These are phyloP conservation scores for Heliopora coerulea DNA, from an alignment of 92 coral and sea anemone species.

Conservation along the genomic window DNA sequence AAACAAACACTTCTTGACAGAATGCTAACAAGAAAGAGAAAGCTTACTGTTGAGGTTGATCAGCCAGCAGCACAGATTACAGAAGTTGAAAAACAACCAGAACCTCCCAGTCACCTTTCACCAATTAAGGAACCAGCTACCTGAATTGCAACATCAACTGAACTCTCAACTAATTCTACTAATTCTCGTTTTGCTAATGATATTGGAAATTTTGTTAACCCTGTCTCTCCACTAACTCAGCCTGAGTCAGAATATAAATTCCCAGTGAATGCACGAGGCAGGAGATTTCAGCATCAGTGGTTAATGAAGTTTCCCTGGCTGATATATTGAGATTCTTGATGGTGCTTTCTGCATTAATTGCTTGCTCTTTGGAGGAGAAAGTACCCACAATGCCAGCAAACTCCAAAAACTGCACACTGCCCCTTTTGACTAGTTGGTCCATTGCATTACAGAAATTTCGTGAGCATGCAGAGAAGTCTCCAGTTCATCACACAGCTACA, in stretches of 20 bases:
- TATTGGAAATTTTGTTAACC: not conserved
- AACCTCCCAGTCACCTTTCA: too few relatives aligned
- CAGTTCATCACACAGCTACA: slow-evolving; percentile 5
- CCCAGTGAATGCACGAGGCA: not conserved
- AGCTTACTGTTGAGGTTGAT: too few relatives aligned
- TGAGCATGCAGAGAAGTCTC: slow-evolving; percentile 12
- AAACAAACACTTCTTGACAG: too few relatives aligned
- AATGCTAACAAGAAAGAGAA: too few relatives aligned
- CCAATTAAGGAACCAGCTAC: too few relatives aligned
- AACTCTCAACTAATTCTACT: too few relatives aligned
- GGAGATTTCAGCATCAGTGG: slow-evolving; percentile 23
- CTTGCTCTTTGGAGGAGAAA: slow-evolving; percentile 13
- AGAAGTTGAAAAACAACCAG: too few relatives aligned
- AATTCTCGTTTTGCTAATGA: not conserved
- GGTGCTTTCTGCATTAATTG: slow-evolving; percentile 32
- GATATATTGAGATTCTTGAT: slow-evolving; percentile 5
- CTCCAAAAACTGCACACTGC: not conserved
- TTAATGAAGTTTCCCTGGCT: slow-evolving; percentile 22
- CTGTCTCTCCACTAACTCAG: not conserved
- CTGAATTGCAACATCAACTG: too few relatives aligned
- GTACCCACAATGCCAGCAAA: slow-evolving; percentile 11
- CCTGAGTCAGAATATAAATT: not conserved
- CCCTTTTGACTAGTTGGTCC: not conserved
- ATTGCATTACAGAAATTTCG: not conserved
- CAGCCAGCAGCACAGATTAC: too few relatives aligned